Conservation (phyloP, 1,140 invertebrate species). For the Patella vulgata region DNA sequence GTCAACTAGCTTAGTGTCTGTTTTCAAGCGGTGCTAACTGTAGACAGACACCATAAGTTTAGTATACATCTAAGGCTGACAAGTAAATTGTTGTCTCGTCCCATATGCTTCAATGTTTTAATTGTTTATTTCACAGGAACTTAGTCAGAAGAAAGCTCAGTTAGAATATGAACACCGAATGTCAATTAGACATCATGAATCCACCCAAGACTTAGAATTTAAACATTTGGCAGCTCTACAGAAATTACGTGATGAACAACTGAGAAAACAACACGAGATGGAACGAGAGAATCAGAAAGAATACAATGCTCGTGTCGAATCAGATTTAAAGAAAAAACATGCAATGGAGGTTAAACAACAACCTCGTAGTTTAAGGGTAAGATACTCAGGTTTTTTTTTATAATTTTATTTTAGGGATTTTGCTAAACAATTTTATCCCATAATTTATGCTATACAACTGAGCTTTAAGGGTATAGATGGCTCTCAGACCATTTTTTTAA, state of each 20-base stretch:
- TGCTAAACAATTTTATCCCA: too few relatives aligned
- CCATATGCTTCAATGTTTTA: too few relatives aligned
- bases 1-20: too few relatives aligned
- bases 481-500: too few relatives aligned
- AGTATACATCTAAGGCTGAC: too few relatives aligned
- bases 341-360: slow-evolving; percentile 97
- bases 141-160: slow-evolving; percentile 93
- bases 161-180: slow-evolving; percentile 95
- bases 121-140: slow-evolving; percentile 76
- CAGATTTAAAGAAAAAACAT: slow-evolving; percentile 96
- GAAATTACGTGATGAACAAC: slow-evolving; percentile 86
- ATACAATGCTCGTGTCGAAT: slow-evolving; percentile 92
- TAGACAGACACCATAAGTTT: too few relatives aligned
- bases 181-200: slow-evolving; percentile 94
- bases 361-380: slow-evolving; percentile 96
- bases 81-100: too few relatives aligned
- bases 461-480: too few relatives aligned
- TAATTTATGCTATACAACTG: too few relatives aligned
- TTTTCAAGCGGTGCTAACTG: too few relatives aligned
- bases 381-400: too few relatives aligned
- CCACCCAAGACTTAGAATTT: slow-evolving; percentile 91
- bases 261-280: slow-evolving; percentile 88
- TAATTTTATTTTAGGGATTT: too few relatives aligned
- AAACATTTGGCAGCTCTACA: slow-evolving; percentile 93
- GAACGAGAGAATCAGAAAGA: slow-evolving; percentile 96